Percentiles rank a stretch among this genome's conserved stretches.
These are phyloP conservation scores for Philopedon plagiatum DNA, from an alignment of 2,888 invertebrate species.

Conservation along the genomic window DNA sequence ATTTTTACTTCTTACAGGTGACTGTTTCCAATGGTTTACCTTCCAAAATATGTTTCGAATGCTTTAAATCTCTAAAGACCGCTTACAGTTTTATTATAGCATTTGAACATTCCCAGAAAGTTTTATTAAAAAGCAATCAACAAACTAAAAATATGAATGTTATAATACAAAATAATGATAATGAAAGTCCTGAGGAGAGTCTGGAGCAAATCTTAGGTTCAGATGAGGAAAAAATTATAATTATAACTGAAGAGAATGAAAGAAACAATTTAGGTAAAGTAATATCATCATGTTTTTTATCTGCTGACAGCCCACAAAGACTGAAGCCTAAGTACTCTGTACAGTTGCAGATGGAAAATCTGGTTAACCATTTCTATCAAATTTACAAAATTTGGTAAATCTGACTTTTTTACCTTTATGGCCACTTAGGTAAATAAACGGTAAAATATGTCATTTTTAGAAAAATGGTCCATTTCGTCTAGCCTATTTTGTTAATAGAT, in stretches of 20 bases:
- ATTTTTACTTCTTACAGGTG: slow-evolving; percentile 3
- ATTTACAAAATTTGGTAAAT: too few relatives aligned
- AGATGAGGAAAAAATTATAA: slow-evolving; percentile 13
- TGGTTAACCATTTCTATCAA: too few relatives aligned
- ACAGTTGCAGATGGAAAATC: too few relatives aligned
- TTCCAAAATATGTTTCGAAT: background rate
- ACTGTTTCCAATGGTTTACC: background rate
- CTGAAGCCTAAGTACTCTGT: too few relatives aligned
- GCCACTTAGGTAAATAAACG: too few relatives aligned
- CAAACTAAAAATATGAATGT: background rate
- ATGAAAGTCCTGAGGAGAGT: background rate
- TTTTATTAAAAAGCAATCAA: background rate
- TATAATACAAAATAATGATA: background rate
- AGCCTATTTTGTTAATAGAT: too few relatives aligned
- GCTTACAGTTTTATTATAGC: slow-evolving; percentile 18
- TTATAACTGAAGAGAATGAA: background rate
- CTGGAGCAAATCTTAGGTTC: background rate
- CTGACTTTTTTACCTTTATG: too few relatives aligned
- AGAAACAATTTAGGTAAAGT: background rate
- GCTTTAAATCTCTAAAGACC: background rate
- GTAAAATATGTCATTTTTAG: too few relatives aligned
- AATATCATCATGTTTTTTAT: background rate
- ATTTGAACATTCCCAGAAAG: background rate
- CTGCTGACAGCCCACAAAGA: too few relatives aligned
- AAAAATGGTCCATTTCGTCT: too few relatives aligned